Conservation (phyloP, 2,113 vertebrate species). For the Psammodynastes pulverulentus region DNA sequence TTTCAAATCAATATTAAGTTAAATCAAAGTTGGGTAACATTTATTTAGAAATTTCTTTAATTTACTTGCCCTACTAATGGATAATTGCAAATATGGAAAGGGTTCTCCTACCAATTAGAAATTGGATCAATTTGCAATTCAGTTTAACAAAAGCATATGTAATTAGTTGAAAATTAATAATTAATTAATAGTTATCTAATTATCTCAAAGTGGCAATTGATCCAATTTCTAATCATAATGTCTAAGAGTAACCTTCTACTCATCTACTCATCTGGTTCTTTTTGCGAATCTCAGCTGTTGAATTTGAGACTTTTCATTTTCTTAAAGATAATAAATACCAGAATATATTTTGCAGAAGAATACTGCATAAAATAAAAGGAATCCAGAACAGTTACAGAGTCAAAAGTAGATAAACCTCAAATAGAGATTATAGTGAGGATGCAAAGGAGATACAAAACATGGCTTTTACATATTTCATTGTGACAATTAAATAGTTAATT, state of each 20-base stretch:
- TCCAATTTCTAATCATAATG: not conserved
- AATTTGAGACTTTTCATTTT: not conserved
- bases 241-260: not conserved
- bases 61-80: not conserved
- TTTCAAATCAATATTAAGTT: conserved; percentile 18
- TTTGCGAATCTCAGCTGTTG: not conserved
- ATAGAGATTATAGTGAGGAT: not conserved
- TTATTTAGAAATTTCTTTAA: conserved; percentile 19
- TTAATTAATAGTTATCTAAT: not conserved
- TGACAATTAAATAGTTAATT: not conserved
- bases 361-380: not conserved
- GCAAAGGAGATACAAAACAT: not conserved
- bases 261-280: not conserved
- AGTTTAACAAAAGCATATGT: not conserved
- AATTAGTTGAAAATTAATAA: not conserved
- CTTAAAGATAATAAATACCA: not conserved
- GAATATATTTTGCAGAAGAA: not conserved
- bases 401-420: not conserved
- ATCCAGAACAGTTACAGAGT: not conserved
- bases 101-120: not conserved
- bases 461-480: not conserved
- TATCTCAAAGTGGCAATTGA: not conserved
- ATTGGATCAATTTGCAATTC: not conserved
- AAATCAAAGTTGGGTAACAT: conserved; percentile 23
- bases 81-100: not conserved